These are phyloP conservation scores for Coreoperca whiteheadi DNA, from an alignment of 2,113 vertebrate species.

Conservation along the genomic window DNA sequence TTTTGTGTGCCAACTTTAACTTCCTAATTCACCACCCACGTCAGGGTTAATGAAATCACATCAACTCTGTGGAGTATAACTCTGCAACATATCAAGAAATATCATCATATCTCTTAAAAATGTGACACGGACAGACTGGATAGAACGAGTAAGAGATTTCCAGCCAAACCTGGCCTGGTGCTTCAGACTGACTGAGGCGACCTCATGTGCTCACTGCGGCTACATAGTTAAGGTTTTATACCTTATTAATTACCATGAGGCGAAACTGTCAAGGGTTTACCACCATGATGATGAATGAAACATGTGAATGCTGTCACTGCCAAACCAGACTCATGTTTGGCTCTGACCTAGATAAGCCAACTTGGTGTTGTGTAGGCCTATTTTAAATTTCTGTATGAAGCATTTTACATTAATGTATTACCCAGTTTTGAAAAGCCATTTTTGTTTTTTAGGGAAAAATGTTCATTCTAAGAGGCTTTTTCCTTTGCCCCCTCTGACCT, in stretches of 20 bases:
- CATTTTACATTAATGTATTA: neutral
- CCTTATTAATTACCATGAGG: slow-evolving; percentile 46
- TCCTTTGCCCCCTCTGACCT: neutral
- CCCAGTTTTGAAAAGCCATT: neutral
- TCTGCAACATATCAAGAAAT: neutral
- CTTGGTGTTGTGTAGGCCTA: slow-evolving; percentile 4
- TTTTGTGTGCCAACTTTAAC: slow-evolving; percentile 10
- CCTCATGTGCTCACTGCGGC: slow-evolving; percentile 6
- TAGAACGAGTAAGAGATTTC: neutral
- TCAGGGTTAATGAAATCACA: slow-evolving; percentile 9
- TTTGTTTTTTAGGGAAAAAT: neutral
- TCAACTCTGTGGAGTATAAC: slow-evolving; percentile 13
- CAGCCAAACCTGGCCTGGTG: slow-evolving; percentile 16
- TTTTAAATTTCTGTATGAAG: slow-evolving; percentile 51
- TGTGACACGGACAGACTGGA: slow-evolving; percentile 24
- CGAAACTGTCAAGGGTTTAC: slow-evolving; percentile 29
- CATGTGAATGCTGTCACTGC: slow-evolving; percentile 50
- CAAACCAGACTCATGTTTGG: slow-evolving; percentile 48
- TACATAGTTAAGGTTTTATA: slow-evolving; percentile 18
- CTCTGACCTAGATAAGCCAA: slow-evolving; percentile 61
- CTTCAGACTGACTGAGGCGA: slow-evolving; percentile 2
- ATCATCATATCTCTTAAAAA: slow-evolving; percentile 9
- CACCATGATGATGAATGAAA: slow-evolving; percentile 43
- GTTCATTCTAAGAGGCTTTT: neutral
- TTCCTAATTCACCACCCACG: slow-evolving; percentile 44